Evolutionary conservation across 2,888 invertebrate species (phyloP), one percentile per base, ranked within the genome.

Genomic region (Drosophila meridiana): DNA sequence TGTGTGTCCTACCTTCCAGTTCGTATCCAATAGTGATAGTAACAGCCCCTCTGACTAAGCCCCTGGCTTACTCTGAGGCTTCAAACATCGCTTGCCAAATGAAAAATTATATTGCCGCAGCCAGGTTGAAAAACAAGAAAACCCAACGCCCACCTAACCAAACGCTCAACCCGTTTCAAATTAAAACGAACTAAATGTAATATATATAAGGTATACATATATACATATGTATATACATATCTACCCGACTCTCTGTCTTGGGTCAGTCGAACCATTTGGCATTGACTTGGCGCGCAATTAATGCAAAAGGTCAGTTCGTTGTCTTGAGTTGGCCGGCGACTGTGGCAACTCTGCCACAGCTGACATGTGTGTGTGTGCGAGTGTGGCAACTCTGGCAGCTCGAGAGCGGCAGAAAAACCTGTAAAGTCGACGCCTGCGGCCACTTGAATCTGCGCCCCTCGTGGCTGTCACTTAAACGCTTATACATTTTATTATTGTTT

Each of bases 231-330:
- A 8, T n/a, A 13, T 43, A 13, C 20, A 52, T 63, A 60, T 68
- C 28, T 52, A 2, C 9, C 20, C 1, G 28, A 42, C 42, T 48
- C 42, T 48, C 52, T 26, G 40, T 69, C 68, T 62, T 61, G 69
- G 73, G 77, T 45, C 63, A 69, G 65, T 52, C 59, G 58, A 50
- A 43, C 45, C 43, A 42, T 66, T 69, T 76, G 81, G 75, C 81
- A 81, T 81, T 83, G 81, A 69, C 30, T 66, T 63, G 73, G 50
- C 45, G 52, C 63, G 76, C 84, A 85, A 86, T 86, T 88, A 85
- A 85, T 83, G 81, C 84, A 83, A 86, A 85, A 85, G 88, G 88
- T 85, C 88, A 85, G 64, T 42, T 58, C 48, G 38, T 42, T 53
- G 59, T 14, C 53, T 45, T 30, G 53, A 53, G 56, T 30, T 64